Evolutionary conservation across 92 coral and sea anemone genomes (phyloP).

Genomic region (Porites divaricata): DNA sequence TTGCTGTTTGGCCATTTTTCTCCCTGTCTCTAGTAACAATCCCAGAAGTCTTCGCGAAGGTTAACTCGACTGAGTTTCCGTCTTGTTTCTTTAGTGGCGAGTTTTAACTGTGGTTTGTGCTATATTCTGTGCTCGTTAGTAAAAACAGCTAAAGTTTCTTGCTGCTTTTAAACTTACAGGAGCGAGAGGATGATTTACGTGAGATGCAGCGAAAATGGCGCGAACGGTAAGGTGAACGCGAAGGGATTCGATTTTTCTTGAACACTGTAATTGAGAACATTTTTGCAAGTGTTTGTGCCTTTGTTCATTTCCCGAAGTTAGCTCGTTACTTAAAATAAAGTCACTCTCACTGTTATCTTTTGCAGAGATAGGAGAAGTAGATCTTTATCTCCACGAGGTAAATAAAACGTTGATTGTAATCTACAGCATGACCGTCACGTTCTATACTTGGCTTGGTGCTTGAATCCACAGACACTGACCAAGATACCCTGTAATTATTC

Average conservation of each 20-base stretch:
- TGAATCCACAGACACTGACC: too few species aligned
- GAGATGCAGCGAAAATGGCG: slow-evolving; percentile 94
- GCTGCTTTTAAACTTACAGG: slow-evolving; percentile 46
- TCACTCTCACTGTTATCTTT: background rate
- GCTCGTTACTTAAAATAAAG: background rate
- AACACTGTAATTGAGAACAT: background rate
- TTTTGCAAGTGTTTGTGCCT: background rate
- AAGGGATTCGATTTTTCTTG: background rate
- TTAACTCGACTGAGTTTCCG: background rate
- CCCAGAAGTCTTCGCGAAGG: too few species aligned
- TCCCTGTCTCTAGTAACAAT: background rate
- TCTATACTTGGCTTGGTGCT: too few species aligned
- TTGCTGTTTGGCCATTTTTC: too few species aligned
- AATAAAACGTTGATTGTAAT: background rate
- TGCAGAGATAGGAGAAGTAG: slow-evolving; percentile 44
- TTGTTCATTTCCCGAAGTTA: background rate
- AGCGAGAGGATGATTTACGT: slow-evolving; percentile 90
- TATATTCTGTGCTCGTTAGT: background rate
- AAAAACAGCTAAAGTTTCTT: background rate
- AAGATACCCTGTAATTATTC: too few species aligned
- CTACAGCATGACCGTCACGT: background rate
- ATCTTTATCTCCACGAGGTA: slow-evolving; percentile 52
- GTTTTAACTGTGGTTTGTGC: background rate
- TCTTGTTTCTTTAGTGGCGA: background rate
- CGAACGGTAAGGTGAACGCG: slow-evolving; percentile 58